phyloP scores from a whole-genome alignment of 2,888 invertebrate species.

The Podabrus alpinus region DNA sequence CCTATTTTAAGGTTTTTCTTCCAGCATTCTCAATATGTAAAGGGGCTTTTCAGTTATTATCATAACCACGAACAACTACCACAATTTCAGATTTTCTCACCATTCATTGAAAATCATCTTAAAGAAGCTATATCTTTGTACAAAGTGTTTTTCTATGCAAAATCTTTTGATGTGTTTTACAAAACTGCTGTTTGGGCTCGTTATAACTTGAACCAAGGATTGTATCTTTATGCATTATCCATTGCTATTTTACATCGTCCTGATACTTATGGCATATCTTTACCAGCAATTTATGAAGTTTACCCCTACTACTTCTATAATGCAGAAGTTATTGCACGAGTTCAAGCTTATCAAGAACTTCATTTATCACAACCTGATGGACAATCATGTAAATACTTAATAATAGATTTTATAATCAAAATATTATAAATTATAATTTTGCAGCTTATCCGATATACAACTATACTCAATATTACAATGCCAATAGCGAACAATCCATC shows the following conservation, averaged over 20 bases:
- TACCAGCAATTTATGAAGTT: slow-evolving; percentile 75
- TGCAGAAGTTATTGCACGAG: slow-evolving; percentile 68
- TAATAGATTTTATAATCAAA: not conserved
- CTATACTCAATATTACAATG: slow-evolving; percentile 46
- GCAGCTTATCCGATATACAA: not conserved
- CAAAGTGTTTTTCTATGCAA: slow-evolving; percentile 70
- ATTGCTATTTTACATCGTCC: slow-evolving; percentile 66
- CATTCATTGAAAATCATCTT: slow-evolving; percentile 63
- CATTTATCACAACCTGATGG: slow-evolving; percentile 27
- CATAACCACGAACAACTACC: slow-evolving; percentile 62
- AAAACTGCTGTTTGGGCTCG: slow-evolving; percentile 72
- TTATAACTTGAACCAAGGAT: slow-evolving; percentile 68
- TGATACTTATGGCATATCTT: slow-evolving; percentile 66
- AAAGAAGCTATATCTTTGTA: slow-evolving; percentile 67
- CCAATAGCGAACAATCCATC: slow-evolving; percentile 60
- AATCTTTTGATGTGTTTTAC: slow-evolving; percentile 71
- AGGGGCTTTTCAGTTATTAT: slow-evolving; percentile 61
- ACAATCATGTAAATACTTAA: not conserved
- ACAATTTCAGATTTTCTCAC: slow-evolving; percentile 64
- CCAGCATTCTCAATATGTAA: slow-evolving; percentile 63
- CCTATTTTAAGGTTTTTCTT: slow-evolving; percentile 32
- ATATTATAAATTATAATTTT: not conserved
- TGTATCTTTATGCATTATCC: slow-evolving; percentile 68
- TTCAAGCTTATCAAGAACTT: slow-evolving; percentile 65
- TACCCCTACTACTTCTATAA: slow-evolving; percentile 74